A percentile compares a stretch with the other conserved stretches of the same genome.
Evolutionary conservation across 2,113 vertebrate genomes (phyloP).

Genomic region (Aspidoscelis tigris): DNA sequence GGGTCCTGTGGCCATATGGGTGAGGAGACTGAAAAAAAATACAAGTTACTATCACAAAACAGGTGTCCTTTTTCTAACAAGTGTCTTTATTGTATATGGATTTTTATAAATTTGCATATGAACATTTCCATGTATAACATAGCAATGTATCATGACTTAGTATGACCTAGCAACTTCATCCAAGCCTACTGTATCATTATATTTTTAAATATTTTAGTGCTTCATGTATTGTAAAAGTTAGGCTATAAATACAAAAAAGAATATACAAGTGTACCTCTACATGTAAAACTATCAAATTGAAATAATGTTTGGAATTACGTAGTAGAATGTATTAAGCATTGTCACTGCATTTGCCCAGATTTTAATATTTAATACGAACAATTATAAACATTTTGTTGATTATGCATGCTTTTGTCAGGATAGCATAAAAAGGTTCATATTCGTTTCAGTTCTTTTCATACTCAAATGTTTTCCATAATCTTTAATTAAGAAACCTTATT

Average conservation of each 20-base stretch:
- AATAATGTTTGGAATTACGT: background rate
- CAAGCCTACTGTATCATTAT: background rate
- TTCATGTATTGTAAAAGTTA: background rate
- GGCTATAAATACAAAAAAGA: background rate
- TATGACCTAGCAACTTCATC: background rate
- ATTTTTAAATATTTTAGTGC: background rate
- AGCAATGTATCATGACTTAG: background rate
- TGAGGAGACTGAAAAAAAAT: background rate
- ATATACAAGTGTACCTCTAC: background rate
- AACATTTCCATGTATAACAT: background rate
- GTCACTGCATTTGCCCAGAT: background rate
- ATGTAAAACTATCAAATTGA: background rate
- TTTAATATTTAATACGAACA: background rate
- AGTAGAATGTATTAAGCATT: background rate
- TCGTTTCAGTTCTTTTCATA: background rate
- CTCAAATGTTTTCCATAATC: background rate
- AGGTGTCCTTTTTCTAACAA: background rate
- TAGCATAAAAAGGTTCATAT: background rate
- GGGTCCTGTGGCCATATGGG: background rate
- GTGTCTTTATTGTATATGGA: background rate
- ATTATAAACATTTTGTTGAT: background rate
- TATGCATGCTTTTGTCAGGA: background rate
- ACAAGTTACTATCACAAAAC: background rate
- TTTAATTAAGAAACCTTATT: background rate
- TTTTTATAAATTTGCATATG: background rate